Base-by-base conservation (phyloP, 2,113 vertebrate species). In the Hoplias malabaricus region DNA sequence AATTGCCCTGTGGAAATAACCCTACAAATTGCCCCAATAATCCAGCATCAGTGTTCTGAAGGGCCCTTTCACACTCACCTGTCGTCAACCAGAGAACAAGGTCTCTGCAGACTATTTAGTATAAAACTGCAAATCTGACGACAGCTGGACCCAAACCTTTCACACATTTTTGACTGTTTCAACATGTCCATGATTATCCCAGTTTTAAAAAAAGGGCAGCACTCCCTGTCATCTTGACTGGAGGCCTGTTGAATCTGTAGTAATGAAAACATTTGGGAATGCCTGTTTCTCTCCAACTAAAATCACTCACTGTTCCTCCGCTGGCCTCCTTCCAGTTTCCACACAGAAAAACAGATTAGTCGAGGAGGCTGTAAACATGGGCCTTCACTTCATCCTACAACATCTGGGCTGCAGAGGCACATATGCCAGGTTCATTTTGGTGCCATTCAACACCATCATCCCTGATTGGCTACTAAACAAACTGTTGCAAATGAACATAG, bases 401-500 rank as follows among this genome's bases (percentile, higher is more conserved):
- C 12, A 16, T 61, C 27, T 61, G 29, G 57, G 13, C 11, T 9
- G 2, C 12, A 29, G 12, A 29, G 54, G 12, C 13, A 19, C 57
- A 33, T 61, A 33, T 61, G 57, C 27, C 57, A 31, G 57, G 57
- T 1, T 33, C 5, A 1, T 19, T 36, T n/a, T 31, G 34, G 14
- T 61, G 13, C 6, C 59, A 21, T 36, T 63, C 33, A 63, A 36
- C 31, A 36, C 23, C 16, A 63, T 21, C 8, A 21, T 36, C 31
- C 29, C 13, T 61, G 57, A 61, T 61, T 61, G 31, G 34, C 59
- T n/a, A 63, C 33, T 34, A 62, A 62, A 62, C 59, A 62, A n/a
- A 62, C 59, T 62, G 31, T 36, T 14, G 33, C 16, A 34, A 36
- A 63, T 63, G 14, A 63, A 21, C 19, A 36, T 19, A 21, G 31